Conservation (phyloP, 2,113 vertebrate species). For the Eurystomus gularis region DNA sequence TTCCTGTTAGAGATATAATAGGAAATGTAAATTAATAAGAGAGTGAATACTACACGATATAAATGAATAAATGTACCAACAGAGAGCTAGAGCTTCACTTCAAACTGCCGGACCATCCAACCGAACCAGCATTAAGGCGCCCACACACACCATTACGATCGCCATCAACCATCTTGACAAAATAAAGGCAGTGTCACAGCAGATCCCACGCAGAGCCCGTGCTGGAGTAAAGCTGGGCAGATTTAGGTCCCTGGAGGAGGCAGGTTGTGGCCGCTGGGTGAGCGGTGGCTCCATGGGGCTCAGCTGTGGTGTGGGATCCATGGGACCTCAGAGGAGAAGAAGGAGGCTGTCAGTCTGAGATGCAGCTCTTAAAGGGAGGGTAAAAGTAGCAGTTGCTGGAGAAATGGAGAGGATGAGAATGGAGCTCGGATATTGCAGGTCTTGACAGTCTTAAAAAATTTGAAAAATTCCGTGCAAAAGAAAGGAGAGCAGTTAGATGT, state of each 20-base stretch:
- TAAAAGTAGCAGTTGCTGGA: not conserved
- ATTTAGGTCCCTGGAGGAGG: not conserved
- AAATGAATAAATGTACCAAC: not conserved
- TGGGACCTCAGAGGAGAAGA: not conserved
- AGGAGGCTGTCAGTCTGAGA: not conserved
- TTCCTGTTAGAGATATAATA: not conserved
- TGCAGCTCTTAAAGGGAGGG: not conserved
- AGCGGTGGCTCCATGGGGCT: rapidly evolving
- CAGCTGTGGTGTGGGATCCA: not conserved
- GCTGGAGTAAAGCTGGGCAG: rapidly evolving
- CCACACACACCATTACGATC: not conserved
- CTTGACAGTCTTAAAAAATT: not conserved
- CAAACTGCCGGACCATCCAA: not conserved
- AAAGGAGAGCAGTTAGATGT: not conserved
- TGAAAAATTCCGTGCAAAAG: not conserved
- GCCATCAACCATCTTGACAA: not conserved
- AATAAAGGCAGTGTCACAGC: not conserved
- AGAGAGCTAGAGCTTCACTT: not conserved
- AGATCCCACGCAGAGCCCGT: rapidly evolving
- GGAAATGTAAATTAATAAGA: not conserved
- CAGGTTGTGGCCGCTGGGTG: not conserved
- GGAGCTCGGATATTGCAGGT: not conserved
- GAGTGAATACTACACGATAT: not conserved
- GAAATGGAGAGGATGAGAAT: not conserved
- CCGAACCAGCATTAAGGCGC: not conserved